phyloP scores from a whole-genome alignment of 2,113 vertebrate species.

The Ivindomyrus marchei region DNA sequence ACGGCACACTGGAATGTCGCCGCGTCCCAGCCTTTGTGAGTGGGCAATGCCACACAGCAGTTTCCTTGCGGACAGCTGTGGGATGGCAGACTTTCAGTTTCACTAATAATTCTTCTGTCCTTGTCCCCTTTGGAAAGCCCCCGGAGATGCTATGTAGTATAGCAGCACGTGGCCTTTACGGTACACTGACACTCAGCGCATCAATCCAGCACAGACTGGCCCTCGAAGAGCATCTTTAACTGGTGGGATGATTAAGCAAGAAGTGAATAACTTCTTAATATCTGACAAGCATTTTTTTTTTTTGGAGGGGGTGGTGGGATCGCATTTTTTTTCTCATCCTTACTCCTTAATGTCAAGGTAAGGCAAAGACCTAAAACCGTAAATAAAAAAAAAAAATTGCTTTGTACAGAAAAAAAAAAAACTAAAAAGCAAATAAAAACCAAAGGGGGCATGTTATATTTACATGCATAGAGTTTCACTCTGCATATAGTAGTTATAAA shows the following conservation, averaged over 20 bases:
- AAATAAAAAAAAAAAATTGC: slow-evolving; percentile 19
- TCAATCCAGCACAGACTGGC: neutral
- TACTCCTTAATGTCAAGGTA: slow-evolving; percentile 22
- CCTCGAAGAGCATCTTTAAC: neutral
- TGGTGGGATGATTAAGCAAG: neutral
- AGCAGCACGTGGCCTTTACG: neutral
- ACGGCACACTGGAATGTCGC: neutral
- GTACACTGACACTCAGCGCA: neutral
- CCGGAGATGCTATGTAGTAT: neutral
- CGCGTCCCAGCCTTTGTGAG: neutral
- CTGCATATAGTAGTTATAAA: slow-evolving; percentile 49
- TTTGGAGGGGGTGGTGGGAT: neutral
- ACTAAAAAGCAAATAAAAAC: slow-evolving; percentile 32
- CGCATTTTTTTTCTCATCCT: neutral
- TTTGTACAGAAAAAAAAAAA: slow-evolving; percentile 39
- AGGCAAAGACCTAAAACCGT: slow-evolving; percentile 5
- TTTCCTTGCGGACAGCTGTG: neutral
- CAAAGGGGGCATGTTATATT: slow-evolving; percentile 32
- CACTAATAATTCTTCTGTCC: neutral
- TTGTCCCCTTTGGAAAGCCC: neutral
- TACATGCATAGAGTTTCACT: slow-evolving; percentile 44
- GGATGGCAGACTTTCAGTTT: neutral
- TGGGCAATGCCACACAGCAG: neutral
- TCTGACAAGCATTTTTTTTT: neutral
- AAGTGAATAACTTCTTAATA: neutral